Evolutionary conservation across 2,888 invertebrate species (phyloP), one percentile per base, ranked within the genome.

Genomic region (Eueremaeus valkanovi): DNA sequence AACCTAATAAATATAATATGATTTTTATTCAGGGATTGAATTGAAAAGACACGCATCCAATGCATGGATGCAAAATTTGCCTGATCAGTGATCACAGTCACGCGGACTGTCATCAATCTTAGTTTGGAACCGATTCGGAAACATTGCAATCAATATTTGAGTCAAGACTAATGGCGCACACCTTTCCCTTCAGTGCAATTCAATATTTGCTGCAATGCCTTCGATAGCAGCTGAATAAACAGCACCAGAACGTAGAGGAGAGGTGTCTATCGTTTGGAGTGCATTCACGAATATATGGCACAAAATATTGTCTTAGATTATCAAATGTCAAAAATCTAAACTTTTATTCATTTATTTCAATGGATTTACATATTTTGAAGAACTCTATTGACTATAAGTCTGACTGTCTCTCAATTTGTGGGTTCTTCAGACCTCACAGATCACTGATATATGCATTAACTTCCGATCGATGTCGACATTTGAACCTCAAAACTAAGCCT

Each of bases 71-170:
- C n/a, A n/a, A n/a, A n/a, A n/a, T n/a, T n/a, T n/a, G n/a, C n/a
- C n/a, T n/a, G n/a, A n/a, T n/a, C n/a, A n/a, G n/a, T n/a, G n/a
- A n/a, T n/a, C n/a, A n/a, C n/a, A n/a, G n/a, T n/a, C n/a, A n/a
- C 21, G 18, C 51, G 16, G n/a, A 51, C 51, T 51, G 21, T 51
- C 51, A 51, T 51, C 51, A 51, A 51, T 51, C 51, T 51, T 51
- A 6, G 16, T 51, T 51, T 51, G 51, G 51, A 9, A 51, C 51
- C 51, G 16, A 51, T 51, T 51, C 16, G 6, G 51, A 51, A 16
- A n/a, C n/a, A n/a, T n/a, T n/a, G 51, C 51, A 51, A 51, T 16
- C 18, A 36, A 36, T 51, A 9, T 51, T 18, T 36, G 6, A 36
- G 36, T 11, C 36, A 9, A 42, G 42, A 42, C 42, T 42, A 51